Base-by-base conservation (phyloP, 2,113 vertebrate genomes). In the Xenus cinereus region DNA sequence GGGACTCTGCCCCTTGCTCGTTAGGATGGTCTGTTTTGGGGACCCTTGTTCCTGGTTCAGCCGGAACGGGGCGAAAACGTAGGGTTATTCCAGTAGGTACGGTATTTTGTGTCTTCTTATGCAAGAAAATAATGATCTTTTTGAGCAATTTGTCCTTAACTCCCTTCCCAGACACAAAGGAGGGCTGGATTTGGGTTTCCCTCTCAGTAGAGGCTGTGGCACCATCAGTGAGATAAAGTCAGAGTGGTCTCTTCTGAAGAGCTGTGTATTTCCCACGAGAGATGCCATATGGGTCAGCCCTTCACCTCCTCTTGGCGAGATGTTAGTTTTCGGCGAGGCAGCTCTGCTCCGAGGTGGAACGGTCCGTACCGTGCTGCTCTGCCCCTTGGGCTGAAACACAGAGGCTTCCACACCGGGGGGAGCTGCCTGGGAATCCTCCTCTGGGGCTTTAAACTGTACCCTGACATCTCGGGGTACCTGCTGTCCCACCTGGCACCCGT, bases 281-380 rank as follows among this genome's bases (percentile, higher is more conserved):
- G 43, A 8, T 50, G 27, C 51, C 20, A 33, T 3, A 1, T 4
- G 60, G 18, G 1, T 48, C 27, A 7, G 23, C 3, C 27, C 66
- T 18, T 48, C 41, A 4, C 2, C 1, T 6, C 45, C 3, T 4
- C 43, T 12, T 30, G 24, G 26, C 3, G 45, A 43, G 22, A 5
- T 18, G 48, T 0, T 4, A 2, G 23, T 2, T 37, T 83, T 43
- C 43, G 43, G 28, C 33, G 69, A n/a, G 45, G 24, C 66, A 60
- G 48, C 48, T 87, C 33, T 32, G 51, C 18, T 4, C 14, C 0
- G 4, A 5, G 57, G n/a, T 12, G n/a, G 21, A 20, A 14, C 46
- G 4, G 2, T 21, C 71, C 57, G 0, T 1, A 14, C n/a, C 4
- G 0, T 9, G 27, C 11, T 41, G 54, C 64, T 81, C 48, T 54